A percentile compares a stretch with the other conserved stretches of the same genome.
phyloP scores from a whole-genome alignment of 2,888 invertebrate genomes.

The Zhuqinia jingwanae region DNA sequence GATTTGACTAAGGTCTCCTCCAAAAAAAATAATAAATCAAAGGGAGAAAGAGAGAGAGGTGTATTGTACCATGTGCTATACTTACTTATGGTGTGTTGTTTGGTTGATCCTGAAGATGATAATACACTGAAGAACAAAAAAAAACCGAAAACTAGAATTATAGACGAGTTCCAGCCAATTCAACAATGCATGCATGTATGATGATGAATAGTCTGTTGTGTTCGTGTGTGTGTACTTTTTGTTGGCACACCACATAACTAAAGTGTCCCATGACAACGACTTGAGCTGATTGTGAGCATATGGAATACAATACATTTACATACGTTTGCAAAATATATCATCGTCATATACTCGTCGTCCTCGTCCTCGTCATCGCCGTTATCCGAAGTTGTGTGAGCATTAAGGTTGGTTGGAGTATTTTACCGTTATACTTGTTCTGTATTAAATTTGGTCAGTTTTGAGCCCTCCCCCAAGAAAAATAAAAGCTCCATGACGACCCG shows the following conservation, averaged over 20 bases:
- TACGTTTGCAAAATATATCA: slow-evolving; percentile 19
- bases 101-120: not conserved
- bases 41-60: not conserved
- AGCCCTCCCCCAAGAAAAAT: slow-evolving; percentile 49
- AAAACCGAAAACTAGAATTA: not conserved
- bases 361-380: not conserved
- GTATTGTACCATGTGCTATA: no score
- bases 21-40: slow-evolving; percentile 1
- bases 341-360: not conserved
- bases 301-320: no score
- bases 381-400: not conserved
- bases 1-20: slow-evolving; percentile 24
- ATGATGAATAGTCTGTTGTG: slow-evolving; percentile 10
- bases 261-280: slow-evolving; percentile 66
- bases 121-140: slow-evolving; percentile 20
- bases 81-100: not conserved
- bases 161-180: slow-evolving; percentile 22
- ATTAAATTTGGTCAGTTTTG: slow-evolving; percentile 34
- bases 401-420: not conserved
- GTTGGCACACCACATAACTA: slow-evolving; percentile 53
- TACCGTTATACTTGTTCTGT: not conserved
- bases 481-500: slow-evolving; percentile 67
- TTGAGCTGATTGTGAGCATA: slow-evolving; percentile 13
- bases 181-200: slow-evolving; percentile 19
- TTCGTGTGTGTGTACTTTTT: slow-evolving; percentile 53